phyloP scores from a whole-genome alignment of 2,113 vertebrate genomes.

The Mormyrus lacerda region DNA sequence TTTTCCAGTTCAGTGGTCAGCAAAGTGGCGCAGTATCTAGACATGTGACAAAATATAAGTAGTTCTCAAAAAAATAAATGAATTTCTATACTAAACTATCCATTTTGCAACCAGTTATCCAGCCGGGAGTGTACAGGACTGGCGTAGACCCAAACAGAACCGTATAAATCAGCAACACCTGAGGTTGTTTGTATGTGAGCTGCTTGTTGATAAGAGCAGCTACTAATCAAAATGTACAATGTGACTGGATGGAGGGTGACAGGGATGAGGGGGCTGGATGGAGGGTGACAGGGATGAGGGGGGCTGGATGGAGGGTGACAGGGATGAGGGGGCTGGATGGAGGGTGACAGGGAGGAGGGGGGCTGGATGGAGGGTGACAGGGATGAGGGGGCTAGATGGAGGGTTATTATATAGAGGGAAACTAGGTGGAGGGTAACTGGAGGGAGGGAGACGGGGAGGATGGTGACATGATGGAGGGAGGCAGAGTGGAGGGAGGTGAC shows the following conservation, averaged over 20 bases:
- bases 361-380: neutral
- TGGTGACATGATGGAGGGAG: neutral
- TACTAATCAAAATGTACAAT: neutral
- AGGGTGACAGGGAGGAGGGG: neutral
- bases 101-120: neutral
- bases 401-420: neutral
- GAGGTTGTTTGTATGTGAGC: neutral
- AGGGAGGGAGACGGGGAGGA: neutral
- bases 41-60: neutral
- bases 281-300: neutral
- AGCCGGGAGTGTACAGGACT: neutral
- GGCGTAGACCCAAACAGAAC: neutral
- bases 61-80: too few species aligned
- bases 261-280: neutral
- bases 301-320: neutral
- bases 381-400: neutral
- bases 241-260: neutral
- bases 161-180: neutral
- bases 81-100: neutral
- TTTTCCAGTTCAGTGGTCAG: neutral
- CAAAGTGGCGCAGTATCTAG: neutral
- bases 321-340: neutral
- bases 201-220: neutral
- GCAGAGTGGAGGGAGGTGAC: neutral
- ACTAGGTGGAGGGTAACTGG: neutral